Base-by-base conservation (phyloP, 1,140 invertebrate species). In the Mesaphorura yosii region DNA sequence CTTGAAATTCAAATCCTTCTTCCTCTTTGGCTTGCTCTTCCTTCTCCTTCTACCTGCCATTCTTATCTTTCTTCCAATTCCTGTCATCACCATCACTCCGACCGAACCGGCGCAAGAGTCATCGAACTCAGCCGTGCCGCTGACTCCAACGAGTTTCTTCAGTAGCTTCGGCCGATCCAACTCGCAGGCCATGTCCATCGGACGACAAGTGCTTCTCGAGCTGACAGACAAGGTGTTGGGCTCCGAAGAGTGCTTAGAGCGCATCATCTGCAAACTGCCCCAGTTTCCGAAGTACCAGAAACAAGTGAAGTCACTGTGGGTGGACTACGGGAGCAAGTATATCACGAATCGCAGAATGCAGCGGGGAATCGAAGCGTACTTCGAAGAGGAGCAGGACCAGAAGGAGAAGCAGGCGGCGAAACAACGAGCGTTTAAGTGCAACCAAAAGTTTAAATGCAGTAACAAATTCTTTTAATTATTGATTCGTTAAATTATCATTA, bases 231-330 rank as follows among this genome's bases (percentile, higher is more conserved):
- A 57, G 26, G 54, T 63, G 12, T 20, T 63, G 12, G 57, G 40
- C n/a, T 19, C 55, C 22, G 61, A 63, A 29, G 61, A 63, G 25
- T 63, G 61, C 37, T 19, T 63, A 3, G 61, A 63, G 31, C 39
- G 61, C 23, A 49, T 63, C 27, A 31, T 63, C 31, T 63, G 61
- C 37, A 59, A 59, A 45, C 45, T 63, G 39, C 61, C 61, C 15
- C 52, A 53, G 26, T 49, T 40, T 12, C 58, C 61, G 7, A 55
- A 55, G 14, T 63, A 53, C 20, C 57, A 59, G 27, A 42, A 34
- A 1, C 50, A 53, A 44, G 61, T 53, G 3, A 63, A 59, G 48
- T 27, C 41, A 29, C 41, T 63, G 10, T 63, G 61, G 61, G 52
- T 55, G 12, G 47, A 57, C 26, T 59, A 57, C 25, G 61, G 57